Conservation (phyloP, 2,113 vertebrate genomes). For the Cathartes aura region DNA sequence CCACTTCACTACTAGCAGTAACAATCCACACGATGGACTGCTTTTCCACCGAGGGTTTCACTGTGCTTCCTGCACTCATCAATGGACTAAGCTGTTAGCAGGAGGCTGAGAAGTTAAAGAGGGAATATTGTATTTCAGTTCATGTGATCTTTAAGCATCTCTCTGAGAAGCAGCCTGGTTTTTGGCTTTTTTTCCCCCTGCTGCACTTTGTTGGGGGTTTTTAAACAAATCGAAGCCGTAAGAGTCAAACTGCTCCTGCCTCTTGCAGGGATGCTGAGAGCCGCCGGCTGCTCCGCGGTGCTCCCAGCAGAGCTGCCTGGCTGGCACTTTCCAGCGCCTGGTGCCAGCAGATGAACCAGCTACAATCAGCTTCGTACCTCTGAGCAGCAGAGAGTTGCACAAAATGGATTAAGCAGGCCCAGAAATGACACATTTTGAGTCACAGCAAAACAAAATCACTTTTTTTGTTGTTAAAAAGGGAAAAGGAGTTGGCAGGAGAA, state of each 20-base stretch:
- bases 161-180: background rate
- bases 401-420: slow-evolving; percentile 14
- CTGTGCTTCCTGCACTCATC: background rate
- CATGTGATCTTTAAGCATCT: slow-evolving; percentile 20
- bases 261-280: background rate
- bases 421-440: background rate
- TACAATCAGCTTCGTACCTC: background rate
- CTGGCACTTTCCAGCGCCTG: background rate
- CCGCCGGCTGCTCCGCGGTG: background rate
- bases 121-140: slow-evolving; percentile 39
- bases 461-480: background rate
- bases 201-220: slow-evolving; percentile 1
- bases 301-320: background rate
- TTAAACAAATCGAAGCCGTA: background rate
- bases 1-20: background rate
- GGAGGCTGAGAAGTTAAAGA: slow-evolving; percentile 37
- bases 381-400: background rate
- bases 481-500: background rate
- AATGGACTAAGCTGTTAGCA: slow-evolving; percentile 39
- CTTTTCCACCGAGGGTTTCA: background rate
- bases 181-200: rapidly evolving
- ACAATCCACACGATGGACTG: background rate
- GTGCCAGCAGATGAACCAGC: slow-evolving; percentile 36
- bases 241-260: background rate
- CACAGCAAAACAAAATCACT: background rate